A percentile compares a stretch with the other conserved stretches of the same genome.
These are phyloP conservation scores for Nomia melanderi DNA, from an alignment of 1,140 invertebrate genomes.

Conservation along the genomic window DNA sequence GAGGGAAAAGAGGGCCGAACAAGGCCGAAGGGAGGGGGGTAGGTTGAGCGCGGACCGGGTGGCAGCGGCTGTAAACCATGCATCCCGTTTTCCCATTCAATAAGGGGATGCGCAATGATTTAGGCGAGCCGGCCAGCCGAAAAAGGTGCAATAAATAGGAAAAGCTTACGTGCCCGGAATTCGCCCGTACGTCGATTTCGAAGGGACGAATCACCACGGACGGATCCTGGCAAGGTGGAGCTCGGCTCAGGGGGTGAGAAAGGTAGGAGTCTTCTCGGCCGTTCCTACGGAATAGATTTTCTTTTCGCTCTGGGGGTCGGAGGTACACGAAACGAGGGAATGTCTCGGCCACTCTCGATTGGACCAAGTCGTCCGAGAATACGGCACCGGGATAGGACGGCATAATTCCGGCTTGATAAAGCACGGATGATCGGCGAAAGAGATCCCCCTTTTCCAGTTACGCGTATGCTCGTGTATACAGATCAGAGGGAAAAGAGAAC, in stretches of 20 bases:
- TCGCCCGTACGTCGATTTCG: constrained; percentile 55
- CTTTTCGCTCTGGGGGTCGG: constrained; percentile 18
- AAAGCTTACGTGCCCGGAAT: constrained; percentile 74
- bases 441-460: constrained; percentile 39
- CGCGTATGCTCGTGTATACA: not conserved
- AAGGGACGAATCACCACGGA: constrained; percentile 53
- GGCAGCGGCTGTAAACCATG: constrained; percentile 70
- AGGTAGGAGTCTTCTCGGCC: constrained; percentile 19
- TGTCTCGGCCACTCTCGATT: constrained; percentile 47
- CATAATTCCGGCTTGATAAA: constrained; percentile 68
- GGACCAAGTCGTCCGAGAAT: constrained; percentile 65
- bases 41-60: constrained; percentile 44
- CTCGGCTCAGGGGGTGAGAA: constrained; percentile 1
- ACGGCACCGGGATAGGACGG: constrained; percentile 57
- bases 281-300: constrained; percentile 61
- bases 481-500: constrained; percentile 16
- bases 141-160: constrained; percentile 73
- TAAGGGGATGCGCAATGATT: constrained; percentile 76
- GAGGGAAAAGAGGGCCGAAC: constrained; percentile 13
- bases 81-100: constrained; percentile 71
- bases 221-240: constrained; percentile 9
- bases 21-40: not conserved
- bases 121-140: constrained; percentile 68
- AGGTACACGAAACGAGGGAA: not conserved
- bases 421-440: constrained; percentile 67